A percentile compares a stretch with the other conserved stretches of the same genome.
Conservation (phyloP, 2,113 vertebrate genomes). For the Lepisosteus oculatus region DNA sequence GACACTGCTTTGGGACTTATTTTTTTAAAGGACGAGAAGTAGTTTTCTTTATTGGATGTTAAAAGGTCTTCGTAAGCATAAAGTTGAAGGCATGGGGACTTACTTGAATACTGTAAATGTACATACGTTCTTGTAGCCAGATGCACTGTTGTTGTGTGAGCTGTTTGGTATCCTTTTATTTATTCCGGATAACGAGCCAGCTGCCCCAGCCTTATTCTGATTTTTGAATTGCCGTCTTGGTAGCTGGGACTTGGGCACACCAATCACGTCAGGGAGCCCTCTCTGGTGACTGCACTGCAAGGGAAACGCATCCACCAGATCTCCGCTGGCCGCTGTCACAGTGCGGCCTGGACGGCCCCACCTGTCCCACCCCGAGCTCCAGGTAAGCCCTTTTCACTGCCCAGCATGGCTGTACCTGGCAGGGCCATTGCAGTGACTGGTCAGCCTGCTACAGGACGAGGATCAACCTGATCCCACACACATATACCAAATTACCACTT, state of each 20-base stretch:
- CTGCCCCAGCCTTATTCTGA: too few relatives aligned
- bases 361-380: slow-evolving; percentile 68
- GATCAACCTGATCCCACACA: slow-evolving; percentile 1
- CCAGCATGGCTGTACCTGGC: too few relatives aligned
- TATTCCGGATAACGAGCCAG: neutral
- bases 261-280: slow-evolving; percentile 78
- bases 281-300: slow-evolving; percentile 66
- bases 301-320: slow-evolving; percentile 73
- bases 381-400: slow-evolving; percentile 35
- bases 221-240: too few relatives aligned
- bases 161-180: neutral
- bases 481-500: neutral
- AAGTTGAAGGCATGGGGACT: neutral
- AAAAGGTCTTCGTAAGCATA: neutral
- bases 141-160: neutral
- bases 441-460: too few relatives aligned
- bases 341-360: slow-evolving; percentile 71
- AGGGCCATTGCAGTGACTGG: too few relatives aligned
- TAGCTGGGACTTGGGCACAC: slow-evolving; percentile 79
- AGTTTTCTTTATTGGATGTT: neutral
- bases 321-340: slow-evolving; percentile 77
- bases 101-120: neutral
- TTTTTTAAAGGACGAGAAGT: too few relatives aligned
- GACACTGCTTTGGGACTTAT: too few relatives aligned
- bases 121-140: neutral